A percentile compares a stretch with the other conserved stretches of the same genome.
phyloP scores from a whole-genome alignment of 2,797 vertebrate genomes.

The Sebastes alutus region DNA sequence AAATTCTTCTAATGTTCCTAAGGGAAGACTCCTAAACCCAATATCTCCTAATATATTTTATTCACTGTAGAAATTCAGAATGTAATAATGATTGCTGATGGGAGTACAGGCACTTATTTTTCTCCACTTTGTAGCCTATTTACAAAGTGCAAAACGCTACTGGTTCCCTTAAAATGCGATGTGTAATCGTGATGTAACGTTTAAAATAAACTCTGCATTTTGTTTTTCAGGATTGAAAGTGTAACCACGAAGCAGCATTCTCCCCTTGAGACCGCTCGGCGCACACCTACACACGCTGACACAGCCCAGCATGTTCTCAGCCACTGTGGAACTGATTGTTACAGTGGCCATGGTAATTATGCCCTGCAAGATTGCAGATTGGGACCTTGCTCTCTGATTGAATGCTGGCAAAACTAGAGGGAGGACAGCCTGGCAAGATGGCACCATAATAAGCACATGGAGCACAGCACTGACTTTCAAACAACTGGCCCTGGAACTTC shows the following conservation, averaged over 20 bases:
- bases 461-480: conserved; percentile 28
- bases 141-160: neutral
- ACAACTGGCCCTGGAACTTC: conserved; percentile 30
- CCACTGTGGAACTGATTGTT: conserved; percentile 32
- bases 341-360: conserved; percentile 30
- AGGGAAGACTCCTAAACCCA: no score
- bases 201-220: neutral
- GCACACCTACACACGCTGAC: conserved; percentile 25
- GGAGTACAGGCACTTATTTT: neutral
- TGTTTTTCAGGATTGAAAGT: neutral
- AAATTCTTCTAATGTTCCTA: no score
- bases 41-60: no score
- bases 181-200: neutral
- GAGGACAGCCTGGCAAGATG: conserved; percentile 47
- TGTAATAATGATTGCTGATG: no score
- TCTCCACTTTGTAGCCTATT: neutral
- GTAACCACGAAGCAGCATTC: neutral
- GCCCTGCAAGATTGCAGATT: conserved; percentile 45
- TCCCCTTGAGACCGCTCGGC: neutral
- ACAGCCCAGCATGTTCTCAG: conserved; percentile 3
- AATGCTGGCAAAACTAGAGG: conserved; percentile 57
- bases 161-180: neutral
- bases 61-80: no score
- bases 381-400: conserved; percentile 38
- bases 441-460: conserved; percentile 53